phyloP scores from a whole-genome alignment of 2,888 invertebrate genomes.

The Pachycephus smyrnensis region DNA sequence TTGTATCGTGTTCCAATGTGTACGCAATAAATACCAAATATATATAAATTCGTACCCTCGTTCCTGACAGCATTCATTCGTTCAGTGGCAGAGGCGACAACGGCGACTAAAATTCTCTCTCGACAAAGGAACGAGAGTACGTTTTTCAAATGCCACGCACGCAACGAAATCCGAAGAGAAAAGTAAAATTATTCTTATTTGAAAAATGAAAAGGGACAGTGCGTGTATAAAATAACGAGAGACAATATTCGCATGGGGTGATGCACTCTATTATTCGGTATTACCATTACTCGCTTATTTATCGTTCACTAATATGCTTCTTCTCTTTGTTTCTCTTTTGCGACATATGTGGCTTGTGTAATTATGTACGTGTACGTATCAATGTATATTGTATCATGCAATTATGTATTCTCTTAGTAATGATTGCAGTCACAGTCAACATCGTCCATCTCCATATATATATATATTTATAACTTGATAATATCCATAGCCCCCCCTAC shows the following conservation, averaged over 20 bases:
- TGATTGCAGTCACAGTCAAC: slow-evolving; percentile 67
- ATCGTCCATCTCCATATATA: slow-evolving; percentile 31
- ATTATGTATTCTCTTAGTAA: slow-evolving; percentile 43
- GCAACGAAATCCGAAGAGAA: neutral
- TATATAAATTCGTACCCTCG: neutral
- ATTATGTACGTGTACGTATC: slow-evolving; percentile 6
- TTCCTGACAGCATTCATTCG: neutral
- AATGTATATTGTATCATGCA: slow-evolving; percentile 4
- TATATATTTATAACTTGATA: slow-evolving; percentile 43
- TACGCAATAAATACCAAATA: neutral
- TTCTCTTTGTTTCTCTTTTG: slow-evolving; percentile 9
- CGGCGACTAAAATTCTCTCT: neutral
- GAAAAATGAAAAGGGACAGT: neutral
- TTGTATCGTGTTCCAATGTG: neutral
- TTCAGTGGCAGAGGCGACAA: neutral
- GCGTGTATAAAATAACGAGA: slow-evolving; percentile 14
- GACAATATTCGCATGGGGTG: slow-evolving; percentile 6
- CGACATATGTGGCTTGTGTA: slow-evolving; percentile 1
- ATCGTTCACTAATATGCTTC: neutral
- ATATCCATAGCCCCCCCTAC: slow-evolving; percentile 43
- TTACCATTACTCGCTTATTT: slow-evolving; percentile 4
- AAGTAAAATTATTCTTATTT: slow-evolving; percentile 4
- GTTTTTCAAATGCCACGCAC: neutral
- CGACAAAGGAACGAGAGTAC: neutral
- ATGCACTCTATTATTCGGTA: slow-evolving; percentile 6